These are phyloP conservation scores for Hucho hucho DNA, from an alignment of 2,113 vertebrate species.

Conservation along the genomic window DNA sequence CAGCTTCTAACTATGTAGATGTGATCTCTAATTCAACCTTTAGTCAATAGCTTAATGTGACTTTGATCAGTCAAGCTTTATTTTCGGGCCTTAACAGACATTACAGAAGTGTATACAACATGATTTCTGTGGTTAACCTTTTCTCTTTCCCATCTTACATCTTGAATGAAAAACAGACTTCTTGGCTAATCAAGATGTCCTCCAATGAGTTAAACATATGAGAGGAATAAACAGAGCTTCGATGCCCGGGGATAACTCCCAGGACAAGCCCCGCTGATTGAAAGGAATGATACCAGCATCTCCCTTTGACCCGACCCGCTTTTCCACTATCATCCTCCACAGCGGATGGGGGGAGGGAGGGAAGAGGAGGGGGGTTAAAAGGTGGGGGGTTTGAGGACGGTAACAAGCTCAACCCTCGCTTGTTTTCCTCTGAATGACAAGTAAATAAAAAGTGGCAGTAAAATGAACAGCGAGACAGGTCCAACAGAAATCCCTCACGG, in stretches of 20 bases:
- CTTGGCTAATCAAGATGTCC: constrained; percentile 65
- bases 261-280: constrained; percentile 54
- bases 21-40: too few relatives aligned
- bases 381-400: too few relatives aligned
- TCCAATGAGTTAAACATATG: constrained; percentile 64
- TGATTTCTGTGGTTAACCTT: constrained; percentile 1
- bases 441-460: constrained; percentile 59
- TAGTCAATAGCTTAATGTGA: too few relatives aligned
- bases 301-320: not conserved
- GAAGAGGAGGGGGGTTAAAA: too few relatives aligned
- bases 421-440: constrained; percentile 55
- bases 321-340: too few relatives aligned
- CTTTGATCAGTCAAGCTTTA: not conserved
- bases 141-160: constrained; percentile 40
- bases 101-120: constrained; percentile 9
- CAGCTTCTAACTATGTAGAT: too few relatives aligned
- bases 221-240: constrained; percentile 72
- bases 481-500: constrained; percentile 84
- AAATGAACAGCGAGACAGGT: constrained; percentile 76
- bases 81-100: not conserved
- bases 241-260: constrained; percentile 62
- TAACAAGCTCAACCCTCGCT: constrained; percentile 32
- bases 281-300: constrained; percentile 45
- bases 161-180: constrained; percentile 69
- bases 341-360: too few relatives aligned